Base-by-base conservation (phyloP, 2,113 vertebrate species). In the Donacobius atricapilla region DNA sequence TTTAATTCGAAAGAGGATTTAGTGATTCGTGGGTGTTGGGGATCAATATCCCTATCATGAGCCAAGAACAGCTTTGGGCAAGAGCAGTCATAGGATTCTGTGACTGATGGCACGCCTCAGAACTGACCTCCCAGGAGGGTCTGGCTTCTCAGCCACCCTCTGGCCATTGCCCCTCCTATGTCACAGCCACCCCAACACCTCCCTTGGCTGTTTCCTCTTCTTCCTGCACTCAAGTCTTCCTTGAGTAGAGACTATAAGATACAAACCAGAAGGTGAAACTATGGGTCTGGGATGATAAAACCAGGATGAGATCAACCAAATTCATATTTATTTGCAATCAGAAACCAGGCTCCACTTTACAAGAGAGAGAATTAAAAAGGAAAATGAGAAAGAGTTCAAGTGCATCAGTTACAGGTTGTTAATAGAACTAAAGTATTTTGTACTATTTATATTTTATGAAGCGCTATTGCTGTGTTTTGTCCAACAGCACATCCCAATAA, bases 391-490 rank as follows among this genome's bases (percentile, higher is more conserved):
- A 84, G 78, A 93, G 83, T 94, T 97, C 97, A 94, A 96, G 90
- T 96, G 95, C 76, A 31, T 96, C 96, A 94, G 96, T 94, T 96
- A 93, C 89, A 97, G 93, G 63, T 95, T 96, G 90, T 96, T 97
- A 96, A 97, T 96, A 97, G 94, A 94, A 93, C 40, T 73, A 77
- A 97, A 93, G 81, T 96, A 95, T 97, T 98, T 97, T 91, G 92
- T 72, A 72, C 45, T 97, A 97, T 98, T 97, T 97, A 98, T 98
- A 97, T 98, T 98, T 98, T 96, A 98, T 98, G 98, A 97, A 97
- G 97, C 64, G 16, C 93, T 97, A 58, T 83, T 97, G 91, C 95
- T 95, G 90, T 83, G 89, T 96, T 98, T 97, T 97, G 97, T 97
- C 96, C 97, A 98, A 97, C 85, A 96, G 61, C 96, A 81, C 60